Evolutionary conservation across 53 echinoderm and acorn worm genomes (phyloP).

Genomic region (Henricia sp.): DNA sequence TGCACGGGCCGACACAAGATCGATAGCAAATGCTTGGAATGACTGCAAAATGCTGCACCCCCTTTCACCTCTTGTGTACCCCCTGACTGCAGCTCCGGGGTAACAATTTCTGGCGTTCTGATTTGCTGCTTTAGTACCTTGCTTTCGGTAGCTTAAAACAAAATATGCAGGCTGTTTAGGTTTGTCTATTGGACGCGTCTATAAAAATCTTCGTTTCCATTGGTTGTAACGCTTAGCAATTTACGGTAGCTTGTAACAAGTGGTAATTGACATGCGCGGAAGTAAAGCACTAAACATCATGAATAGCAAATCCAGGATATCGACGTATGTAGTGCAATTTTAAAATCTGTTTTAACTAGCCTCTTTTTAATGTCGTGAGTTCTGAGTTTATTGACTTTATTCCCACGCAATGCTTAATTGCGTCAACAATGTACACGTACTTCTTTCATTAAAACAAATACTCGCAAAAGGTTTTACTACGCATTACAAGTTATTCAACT

Average conservation of each 20-base stretch:
- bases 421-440: too few relatives aligned
- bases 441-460: too few relatives aligned
- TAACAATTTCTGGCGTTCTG: slow-evolving; percentile 7
- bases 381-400: too few relatives aligned
- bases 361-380: too few relatives aligned
- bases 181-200: background rate
- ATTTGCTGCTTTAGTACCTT: slow-evolving; percentile 31
- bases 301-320: background rate
- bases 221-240: background rate
- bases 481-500: too few relatives aligned
- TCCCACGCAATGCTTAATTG: too few relatives aligned
- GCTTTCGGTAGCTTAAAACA: slow-evolving; percentile 42
- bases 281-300: background rate
- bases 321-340: background rate
- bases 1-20: background rate
- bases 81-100: slow-evolving; percentile 9
- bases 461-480: too few relatives aligned
- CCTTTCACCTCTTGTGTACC: slow-evolving; percentile 5
- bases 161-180: slow-evolving; percentile 2
- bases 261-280: slow-evolving; percentile 14
- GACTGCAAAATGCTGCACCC: background rate
- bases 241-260: slow-evolving; percentile 46
- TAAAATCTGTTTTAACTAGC: too few relatives aligned
- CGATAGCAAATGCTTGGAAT: background rate
- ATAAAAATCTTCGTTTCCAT: background rate